These are phyloP conservation scores for Clarias batrachus DNA, from an alignment of 2,113 vertebrate genomes.

Conservation along the genomic window DNA sequence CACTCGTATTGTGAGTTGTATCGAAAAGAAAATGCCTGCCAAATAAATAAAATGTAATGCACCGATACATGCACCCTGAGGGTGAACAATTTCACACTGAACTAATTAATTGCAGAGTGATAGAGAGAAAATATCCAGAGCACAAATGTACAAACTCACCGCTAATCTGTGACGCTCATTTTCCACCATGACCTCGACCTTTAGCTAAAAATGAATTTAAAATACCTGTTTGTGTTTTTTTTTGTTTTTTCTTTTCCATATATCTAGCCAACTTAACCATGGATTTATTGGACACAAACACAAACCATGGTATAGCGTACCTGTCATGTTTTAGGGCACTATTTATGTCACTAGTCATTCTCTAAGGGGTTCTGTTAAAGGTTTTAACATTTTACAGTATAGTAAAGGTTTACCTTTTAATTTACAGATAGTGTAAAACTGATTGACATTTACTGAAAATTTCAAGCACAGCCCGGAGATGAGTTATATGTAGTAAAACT, in stretches of 20 bases:
- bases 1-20: neutral
- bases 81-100: neutral
- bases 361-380: no score
- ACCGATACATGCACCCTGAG: neutral
- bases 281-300: neutral
- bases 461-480: no score
- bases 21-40: neutral
- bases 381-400: no score
- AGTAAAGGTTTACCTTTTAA: no score
- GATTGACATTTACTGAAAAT: no score
- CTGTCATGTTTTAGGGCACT: neutral
- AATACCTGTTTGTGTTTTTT: neutral
- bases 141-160: neutral
- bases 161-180: conserved; percentile 3
- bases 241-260: neutral
- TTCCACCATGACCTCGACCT: neutral
- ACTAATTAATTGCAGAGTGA: conserved; percentile 6
- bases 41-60: conserved; percentile 12
- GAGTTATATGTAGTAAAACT: no score
- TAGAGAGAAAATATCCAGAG: neutral
- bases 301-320: neutral
- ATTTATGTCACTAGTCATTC: no score
- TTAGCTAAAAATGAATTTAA: neutral
- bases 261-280: neutral
- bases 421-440: no score